phyloP scores from a whole-genome alignment of 2,797 vertebrate genomes.

The Lerista edwardsae region DNA sequence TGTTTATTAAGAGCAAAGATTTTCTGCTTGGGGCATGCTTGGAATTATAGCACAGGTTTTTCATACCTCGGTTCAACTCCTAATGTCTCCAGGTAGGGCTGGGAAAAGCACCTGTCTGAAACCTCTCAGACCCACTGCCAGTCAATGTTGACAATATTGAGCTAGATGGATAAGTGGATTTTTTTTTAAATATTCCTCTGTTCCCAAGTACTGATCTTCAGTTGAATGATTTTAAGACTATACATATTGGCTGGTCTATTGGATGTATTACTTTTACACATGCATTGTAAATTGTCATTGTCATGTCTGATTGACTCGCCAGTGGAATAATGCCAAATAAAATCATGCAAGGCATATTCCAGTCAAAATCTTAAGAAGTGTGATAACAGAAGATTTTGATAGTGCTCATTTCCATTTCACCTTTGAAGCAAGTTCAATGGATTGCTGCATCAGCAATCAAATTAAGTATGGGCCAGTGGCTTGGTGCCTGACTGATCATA shows the following conservation, averaged over 20 bases:
- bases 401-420: constrained; percentile 18
- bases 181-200: too few relatives aligned
- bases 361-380: neutral
- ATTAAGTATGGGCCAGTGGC: neutral
- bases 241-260: constrained; percentile 15
- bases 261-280: constrained; percentile 12
- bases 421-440: constrained; percentile 17
- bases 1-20: constrained; percentile 5
- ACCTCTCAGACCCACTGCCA: too few relatives aligned
- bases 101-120: too few relatives aligned
- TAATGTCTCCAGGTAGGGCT: too few relatives aligned
- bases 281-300: constrained; percentile 30
- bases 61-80: too few relatives aligned
- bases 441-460: constrained; percentile 19
- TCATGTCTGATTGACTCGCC: constrained; percentile 29
- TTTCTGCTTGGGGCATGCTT: too few relatives aligned
- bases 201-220: constrained; percentile 32
- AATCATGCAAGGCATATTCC: neutral
- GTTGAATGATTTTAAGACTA: constrained; percentile 28
- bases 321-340: neutral
- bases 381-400: neutral
- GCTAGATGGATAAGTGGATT: too few relatives aligned
- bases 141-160: too few relatives aligned
- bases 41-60: too few relatives aligned
- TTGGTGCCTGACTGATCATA: neutral